These are phyloP conservation scores for Eupithecia centaureata DNA, from an alignment of 2,888 invertebrate species.

Conservation along the genomic window DNA sequence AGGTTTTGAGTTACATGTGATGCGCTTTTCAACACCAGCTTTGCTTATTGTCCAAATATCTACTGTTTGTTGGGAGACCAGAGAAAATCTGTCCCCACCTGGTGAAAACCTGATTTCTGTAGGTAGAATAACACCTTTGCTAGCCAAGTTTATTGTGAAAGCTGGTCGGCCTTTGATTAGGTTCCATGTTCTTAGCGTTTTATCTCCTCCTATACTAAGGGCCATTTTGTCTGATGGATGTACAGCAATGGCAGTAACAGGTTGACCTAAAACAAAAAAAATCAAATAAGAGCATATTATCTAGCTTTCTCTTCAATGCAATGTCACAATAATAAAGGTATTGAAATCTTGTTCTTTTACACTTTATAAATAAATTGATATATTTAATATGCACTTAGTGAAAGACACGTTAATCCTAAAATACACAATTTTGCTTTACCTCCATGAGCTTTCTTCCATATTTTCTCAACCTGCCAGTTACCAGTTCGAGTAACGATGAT, in stretches of 20 bases:
- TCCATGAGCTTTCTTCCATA: constrained; percentile 93
- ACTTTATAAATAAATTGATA: too few relatives aligned
- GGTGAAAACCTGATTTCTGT: constrained; percentile 89
- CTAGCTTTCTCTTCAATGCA: not conserved
- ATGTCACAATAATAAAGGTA: not conserved
- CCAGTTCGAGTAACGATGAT: constrained; percentile 92
- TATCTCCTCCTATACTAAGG: constrained; percentile 93
- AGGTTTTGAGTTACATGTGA: constrained; percentile 88
- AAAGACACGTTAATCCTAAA: not conserved
- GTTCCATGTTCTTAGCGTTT: constrained; percentile 95
- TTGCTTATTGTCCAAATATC: constrained; percentile 92
- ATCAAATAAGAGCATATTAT: not conserved
- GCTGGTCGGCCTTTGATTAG: constrained; percentile 95
- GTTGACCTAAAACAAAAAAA: constrained; percentile 69
- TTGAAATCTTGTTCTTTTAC: too few relatives aligned
- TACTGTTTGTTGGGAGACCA: constrained; percentile 88
- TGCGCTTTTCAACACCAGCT: constrained; percentile 88
- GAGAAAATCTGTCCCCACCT: constrained; percentile 89
- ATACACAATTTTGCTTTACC: constrained; percentile 66
- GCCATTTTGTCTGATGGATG: constrained; percentile 96
- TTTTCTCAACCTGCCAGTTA: constrained; percentile 93
- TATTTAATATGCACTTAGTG: not conserved
- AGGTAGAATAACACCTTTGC: constrained; percentile 82
- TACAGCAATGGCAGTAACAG: constrained; percentile 89
- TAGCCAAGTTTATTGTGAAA: constrained; percentile 93